Base-by-base conservation (phyloP, 2,797 vertebrate species). In the Spizella passerina region DNA sequence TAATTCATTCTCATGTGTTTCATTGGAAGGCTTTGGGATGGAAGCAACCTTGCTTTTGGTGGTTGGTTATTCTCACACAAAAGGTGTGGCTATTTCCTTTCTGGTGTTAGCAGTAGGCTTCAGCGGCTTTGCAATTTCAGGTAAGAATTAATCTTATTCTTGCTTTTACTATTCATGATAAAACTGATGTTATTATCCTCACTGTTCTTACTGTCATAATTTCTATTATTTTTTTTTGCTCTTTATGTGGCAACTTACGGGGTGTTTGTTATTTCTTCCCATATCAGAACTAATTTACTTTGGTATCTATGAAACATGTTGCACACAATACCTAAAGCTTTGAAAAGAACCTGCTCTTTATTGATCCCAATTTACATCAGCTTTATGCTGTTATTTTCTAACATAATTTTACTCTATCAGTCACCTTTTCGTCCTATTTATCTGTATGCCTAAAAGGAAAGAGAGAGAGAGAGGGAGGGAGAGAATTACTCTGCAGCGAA, bases 51-150 rank as follows among this genome's bases (percentile, higher is more conserved):
- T 99, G 82, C 98, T 99, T 88, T 96, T 99, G 92, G 99, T 99
- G 69, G 99, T 99, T n/a, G 99, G 99, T 50, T 99, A 99, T 96
- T 99, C 99, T 88, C 99, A 99, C 90, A 99, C 99, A 53, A 99
- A 98, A 94, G 99, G 97, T 4, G 98, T 99, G 56, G 99, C 99
- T 66, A 99, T 99, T 96, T 98, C 99, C 82, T 99, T 99, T 95
- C 97, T 99, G 26, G 99, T 99, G 63, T 98, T 99, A 87, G 99
- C 99, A 63, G 99, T 99, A 29, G 99, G 99, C 75, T 99, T 99
- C 96, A 99, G 99, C 61, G 99, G 99, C 94, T 99, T 99, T 94
- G 99, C 99, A 86, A 99, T 99, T 98, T 99, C 99, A 98, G 99
- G 99, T 99, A 98, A 97, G 86, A 85, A 64, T 64, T 72, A 52